Evolutionary conservation across 1,140 invertebrate genomes (phyloP), one percentile per base, ranked within the genome.

Genomic region (Glossosoma conforme): DNA sequence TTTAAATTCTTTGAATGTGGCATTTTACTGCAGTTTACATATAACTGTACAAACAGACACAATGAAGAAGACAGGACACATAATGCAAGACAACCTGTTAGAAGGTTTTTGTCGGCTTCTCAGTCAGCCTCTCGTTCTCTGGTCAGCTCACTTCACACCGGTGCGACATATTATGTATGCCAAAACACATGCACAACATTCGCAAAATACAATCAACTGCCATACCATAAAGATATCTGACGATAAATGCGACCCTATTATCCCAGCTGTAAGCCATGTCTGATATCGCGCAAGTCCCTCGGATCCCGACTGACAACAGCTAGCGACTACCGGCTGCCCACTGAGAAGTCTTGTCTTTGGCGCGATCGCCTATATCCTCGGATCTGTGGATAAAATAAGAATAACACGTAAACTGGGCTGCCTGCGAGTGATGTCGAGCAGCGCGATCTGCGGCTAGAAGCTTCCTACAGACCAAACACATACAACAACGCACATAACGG

Each of bases 171-270:
- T n/a, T n/a, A n/a, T n/a, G n/a, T n/a, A n/a, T n/a, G n/a, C n/a
- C n/a, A n/a, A n/a, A 28, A 8, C 24, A 28, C 24, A 28, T 28
- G 24, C 24, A 28, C 6, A 28, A 28, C 24, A n/a, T 28, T 28
- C 24, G n/a, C 24, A 28, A 28, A 28, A 6, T 6, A 28, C 24
- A 28, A 6, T n/a, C n/a, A 10, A 25, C 14, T 38, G 24, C 76
- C 82, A 78, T 71, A 88, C 85, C 85, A 63, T 87, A 88, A 58
- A 88, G 77, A 68, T 83, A 85, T 65, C 80, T 81, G 46, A 88
- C 85, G 61, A 89, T 82, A 65, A 88, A 89, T 61, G 78, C 80
- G 52, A 88, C 85, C 60, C 86, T 77, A 73, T 85, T 88, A 62
- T 88, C 82, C 86, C 86, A 89, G 63, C 77, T 81, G 69, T 86